Evolutionary conservation across 2,113 vertebrate species (phyloP).

Genomic region (Camelus bactrianus): DNA sequence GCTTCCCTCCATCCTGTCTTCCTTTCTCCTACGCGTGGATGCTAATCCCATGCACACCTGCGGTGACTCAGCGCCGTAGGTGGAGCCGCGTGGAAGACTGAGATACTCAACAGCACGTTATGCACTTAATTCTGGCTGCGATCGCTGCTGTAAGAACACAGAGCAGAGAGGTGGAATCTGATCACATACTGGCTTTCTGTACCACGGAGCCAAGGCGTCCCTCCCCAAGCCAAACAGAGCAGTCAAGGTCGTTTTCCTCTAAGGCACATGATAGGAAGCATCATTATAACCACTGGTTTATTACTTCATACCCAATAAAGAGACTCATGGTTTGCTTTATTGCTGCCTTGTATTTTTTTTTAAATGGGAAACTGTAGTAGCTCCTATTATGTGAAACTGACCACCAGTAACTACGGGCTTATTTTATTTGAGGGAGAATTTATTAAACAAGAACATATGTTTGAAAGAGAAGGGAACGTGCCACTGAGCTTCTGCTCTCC

Average conservation of each 20-base stretch:
- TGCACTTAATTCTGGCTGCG: neutral
- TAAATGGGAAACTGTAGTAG: slow-evolving; percentile 74
- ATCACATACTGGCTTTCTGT: neutral
- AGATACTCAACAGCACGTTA: neutral
- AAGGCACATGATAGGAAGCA: slow-evolving; percentile 63
- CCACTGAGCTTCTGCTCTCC: slow-evolving; percentile 55
- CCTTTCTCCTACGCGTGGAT: neutral
- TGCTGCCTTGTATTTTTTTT: slow-evolving; percentile 65
- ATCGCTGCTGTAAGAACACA: neutral
- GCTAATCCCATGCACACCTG: neutral
- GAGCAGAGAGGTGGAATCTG: neutral
- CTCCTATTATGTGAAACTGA: slow-evolving; percentile 68
- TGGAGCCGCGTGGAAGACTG: neutral
- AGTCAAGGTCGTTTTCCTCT: slow-evolving; percentile 56
- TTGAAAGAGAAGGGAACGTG: slow-evolving; percentile 55
- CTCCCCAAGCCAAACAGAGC: slow-evolving; percentile 43
- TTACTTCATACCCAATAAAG: slow-evolving; percentile 84
- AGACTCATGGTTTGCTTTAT: slow-evolving; percentile 81
- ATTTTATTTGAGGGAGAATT: slow-evolving; percentile 64
- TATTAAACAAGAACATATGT: slow-evolving; percentile 81
- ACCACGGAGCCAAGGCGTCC: neutral
- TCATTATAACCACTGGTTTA: slow-evolving; percentile 77
- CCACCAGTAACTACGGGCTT: slow-evolving; percentile 56
- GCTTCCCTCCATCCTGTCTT: neutral
- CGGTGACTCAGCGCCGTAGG: neutral